Percentiles rank a stretch among this genome's conserved stretches.
phyloP scores from a whole-genome alignment of 2,113 vertebrate species.

The Parotia lawesii region DNA sequence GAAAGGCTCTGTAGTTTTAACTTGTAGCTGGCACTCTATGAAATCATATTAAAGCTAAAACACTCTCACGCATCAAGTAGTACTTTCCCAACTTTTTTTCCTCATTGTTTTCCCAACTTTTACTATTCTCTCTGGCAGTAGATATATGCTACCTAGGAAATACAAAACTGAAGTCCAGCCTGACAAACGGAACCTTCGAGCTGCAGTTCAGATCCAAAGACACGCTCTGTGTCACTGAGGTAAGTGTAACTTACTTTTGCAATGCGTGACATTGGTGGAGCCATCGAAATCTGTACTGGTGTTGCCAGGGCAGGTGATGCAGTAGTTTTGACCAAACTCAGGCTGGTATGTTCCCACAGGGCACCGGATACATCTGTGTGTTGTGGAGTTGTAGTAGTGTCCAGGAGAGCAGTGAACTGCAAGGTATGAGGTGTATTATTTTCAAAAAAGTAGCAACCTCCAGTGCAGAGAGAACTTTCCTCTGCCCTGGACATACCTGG shows the following conservation, averaged over 20 bases:
- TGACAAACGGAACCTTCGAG: not conserved
- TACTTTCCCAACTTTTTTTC: not conserved
- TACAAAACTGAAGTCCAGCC: not conserved
- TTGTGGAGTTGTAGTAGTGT: slow-evolving; percentile 79
- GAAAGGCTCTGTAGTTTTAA: not conserved
- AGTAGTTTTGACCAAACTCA: slow-evolving; percentile 82
- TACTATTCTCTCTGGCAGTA: not conserved
- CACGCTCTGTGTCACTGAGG: not conserved
- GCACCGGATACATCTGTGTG: slow-evolving; percentile 79
- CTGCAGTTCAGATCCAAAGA: not conserved
- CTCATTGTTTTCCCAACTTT: not conserved
- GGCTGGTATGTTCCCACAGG: slow-evolving; percentile 79
- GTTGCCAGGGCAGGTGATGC: slow-evolving; percentile 78
- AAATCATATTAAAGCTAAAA: not conserved
- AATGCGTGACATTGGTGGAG: slow-evolving; percentile 80
- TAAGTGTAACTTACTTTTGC: slow-evolving; percentile 74
- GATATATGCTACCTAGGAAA: not conserved
- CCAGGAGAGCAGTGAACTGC: slow-evolving; percentile 83
- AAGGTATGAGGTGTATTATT: not conserved
- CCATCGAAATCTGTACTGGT: slow-evolving; percentile 85
- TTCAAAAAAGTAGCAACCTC: not conserved
- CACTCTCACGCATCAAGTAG: not conserved
- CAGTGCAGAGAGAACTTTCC: not conserved
- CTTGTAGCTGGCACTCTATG: not conserved
- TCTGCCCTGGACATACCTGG: not conserved